Conservation (phyloP, 2,888 invertebrate species). For the Odontothrips loti region DNA sequence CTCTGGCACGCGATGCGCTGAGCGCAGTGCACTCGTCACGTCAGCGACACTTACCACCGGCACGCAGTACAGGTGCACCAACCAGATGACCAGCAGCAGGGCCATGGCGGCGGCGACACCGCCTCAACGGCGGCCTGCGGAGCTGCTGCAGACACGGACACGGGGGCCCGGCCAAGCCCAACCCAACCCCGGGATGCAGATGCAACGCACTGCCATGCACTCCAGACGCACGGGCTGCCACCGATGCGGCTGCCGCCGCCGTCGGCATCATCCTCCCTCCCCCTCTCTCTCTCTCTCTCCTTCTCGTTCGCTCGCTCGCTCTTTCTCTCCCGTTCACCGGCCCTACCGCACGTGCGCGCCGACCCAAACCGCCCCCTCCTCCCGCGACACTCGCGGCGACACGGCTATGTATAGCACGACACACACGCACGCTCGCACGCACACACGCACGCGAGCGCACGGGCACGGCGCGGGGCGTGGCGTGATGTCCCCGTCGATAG, state of each 20-base stretch:
- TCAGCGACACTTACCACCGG: not conserved
- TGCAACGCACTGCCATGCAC: not conserved
- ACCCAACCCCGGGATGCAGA: not conserved
- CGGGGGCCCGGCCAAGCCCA: too few species aligned
- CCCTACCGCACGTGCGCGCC: not conserved
- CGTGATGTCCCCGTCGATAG: too few species aligned
- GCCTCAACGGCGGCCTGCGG: not conserved
- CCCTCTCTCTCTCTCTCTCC: too few species aligned
- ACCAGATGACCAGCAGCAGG: not conserved
- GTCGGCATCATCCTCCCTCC: not conserved
- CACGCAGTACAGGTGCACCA: slow-evolving; percentile 19
- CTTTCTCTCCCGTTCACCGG: too few species aligned
- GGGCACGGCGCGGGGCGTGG: not conserved
- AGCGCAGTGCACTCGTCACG: not conserved
- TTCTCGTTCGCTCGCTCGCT: too few species aligned
- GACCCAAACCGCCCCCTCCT: slow-evolving; percentile 29
- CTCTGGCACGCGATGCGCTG: not conserved
- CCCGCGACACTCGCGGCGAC: slow-evolving; percentile 37
- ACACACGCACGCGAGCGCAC: slow-evolving; percentile 1
- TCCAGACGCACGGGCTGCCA: slow-evolving; percentile 28
- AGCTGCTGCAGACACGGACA: too few species aligned
- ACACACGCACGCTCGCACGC: not conserved
- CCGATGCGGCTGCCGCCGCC: slow-evolving; percentile 14
- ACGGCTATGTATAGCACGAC: slow-evolving; percentile 15
- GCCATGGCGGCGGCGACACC: not conserved